A percentile compares a stretch with the other conserved stretches of the same genome.
These are phyloP conservation scores for Perca schrenkii DNA, from an alignment of 2,113 vertebrate species.

Conservation along the genomic window DNA sequence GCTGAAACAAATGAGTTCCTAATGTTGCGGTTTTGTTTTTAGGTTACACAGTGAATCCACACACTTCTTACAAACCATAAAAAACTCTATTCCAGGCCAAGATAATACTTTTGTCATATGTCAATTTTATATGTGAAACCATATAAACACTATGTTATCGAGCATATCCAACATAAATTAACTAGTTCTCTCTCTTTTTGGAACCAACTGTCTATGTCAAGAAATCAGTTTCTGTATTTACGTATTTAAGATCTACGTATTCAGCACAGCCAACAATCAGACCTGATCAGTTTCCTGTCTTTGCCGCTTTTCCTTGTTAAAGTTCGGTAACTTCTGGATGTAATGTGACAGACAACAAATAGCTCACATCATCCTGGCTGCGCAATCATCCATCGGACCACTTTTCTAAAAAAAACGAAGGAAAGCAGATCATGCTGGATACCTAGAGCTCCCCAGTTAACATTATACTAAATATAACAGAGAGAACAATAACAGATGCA, in stretches of 20 bases:
- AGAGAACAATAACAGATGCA: conserved; percentile 20
- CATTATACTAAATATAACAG: neutral
- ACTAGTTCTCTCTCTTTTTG: neutral
- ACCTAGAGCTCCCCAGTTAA: neutral
- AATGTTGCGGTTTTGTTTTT: neutral
- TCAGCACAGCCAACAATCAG: neutral
- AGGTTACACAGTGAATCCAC: neutral
- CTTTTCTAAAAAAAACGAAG: neutral
- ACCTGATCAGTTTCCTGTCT: neutral
- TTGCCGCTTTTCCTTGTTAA: neutral
- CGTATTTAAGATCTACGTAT: neutral
- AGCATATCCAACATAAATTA: neutral
- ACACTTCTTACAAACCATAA: neutral
- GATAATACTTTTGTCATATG: neutral
- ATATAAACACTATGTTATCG: neutral
- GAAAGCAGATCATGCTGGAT: neutral
- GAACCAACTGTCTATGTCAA: neutral
- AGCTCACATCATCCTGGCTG: neutral
- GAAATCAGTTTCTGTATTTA: neutral
- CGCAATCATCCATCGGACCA: neutral
- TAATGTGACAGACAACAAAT: conserved; percentile 9
- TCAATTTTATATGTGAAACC: neutral
- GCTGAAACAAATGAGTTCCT: neutral
- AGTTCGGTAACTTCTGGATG: neutral
- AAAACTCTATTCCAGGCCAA: neutral